Conservation (phyloP, 2,888 invertebrate genomes). For the Acanthococcus lagerstroemiae region DNA sequence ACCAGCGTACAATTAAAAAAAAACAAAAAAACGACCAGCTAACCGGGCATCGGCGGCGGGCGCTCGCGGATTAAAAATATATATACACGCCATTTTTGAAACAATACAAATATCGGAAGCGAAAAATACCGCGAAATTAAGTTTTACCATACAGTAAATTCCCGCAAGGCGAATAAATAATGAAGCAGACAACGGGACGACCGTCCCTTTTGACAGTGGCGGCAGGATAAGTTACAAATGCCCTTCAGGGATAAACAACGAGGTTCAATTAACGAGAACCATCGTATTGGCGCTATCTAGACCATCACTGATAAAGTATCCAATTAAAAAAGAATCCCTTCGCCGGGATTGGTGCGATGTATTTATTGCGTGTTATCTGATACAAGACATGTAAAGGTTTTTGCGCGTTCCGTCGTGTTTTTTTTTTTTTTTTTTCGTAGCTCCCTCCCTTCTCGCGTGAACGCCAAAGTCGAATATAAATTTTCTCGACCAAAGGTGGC, state of each 20-base stretch:
- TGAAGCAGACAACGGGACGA: conserved; percentile 21
- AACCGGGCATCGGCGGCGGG: too few relatives aligned
- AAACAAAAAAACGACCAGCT: too few relatives aligned
- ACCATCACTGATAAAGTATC: conserved; percentile 25
- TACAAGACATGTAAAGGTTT: neutral
- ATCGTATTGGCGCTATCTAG: conserved; percentile 19
- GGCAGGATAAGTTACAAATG: conserved; percentile 26
- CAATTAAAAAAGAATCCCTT: conserved; percentile 31
- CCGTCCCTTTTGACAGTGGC: conserved; percentile 25
- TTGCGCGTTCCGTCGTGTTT: neutral
- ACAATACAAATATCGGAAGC: conserved; percentile 23
- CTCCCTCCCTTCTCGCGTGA: neutral
- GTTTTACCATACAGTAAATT: conserved; percentile 21
- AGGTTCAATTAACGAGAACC: conserved; percentile 27
- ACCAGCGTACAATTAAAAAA: too few relatives aligned
- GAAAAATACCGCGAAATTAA: conserved; percentile 30
- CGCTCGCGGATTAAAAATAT: too few relatives aligned
- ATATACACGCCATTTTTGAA: too few relatives aligned
- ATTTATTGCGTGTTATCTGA: conserved; percentile 14
- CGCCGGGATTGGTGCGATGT: conserved; percentile 22
- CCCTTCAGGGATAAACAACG: conserved; percentile 29
- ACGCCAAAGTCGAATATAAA: neutral
- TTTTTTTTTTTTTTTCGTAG: neutral
- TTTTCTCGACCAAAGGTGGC: neutral
- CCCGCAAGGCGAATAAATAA: conserved; percentile 29